A percentile compares a stretch with the other conserved stretches of the same genome.
Conservation (phyloP, 2,888 invertebrate genomes). For the Diarsia rubi region DNA sequence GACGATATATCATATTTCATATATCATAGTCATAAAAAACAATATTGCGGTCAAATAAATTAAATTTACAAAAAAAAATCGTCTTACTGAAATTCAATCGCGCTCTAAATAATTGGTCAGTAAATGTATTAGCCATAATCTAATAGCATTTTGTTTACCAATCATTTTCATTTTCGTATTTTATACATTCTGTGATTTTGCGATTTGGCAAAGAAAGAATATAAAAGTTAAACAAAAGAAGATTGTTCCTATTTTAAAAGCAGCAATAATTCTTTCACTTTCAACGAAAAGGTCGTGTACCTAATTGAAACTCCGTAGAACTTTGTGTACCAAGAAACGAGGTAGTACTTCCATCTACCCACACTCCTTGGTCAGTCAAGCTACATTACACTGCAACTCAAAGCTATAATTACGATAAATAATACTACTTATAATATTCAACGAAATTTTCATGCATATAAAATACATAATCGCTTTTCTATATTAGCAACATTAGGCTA, state of each 20-base stretch:
- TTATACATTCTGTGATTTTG: not conserved
- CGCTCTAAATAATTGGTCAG: constrained; percentile 5
- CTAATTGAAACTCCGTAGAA: not conserved
- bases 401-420: constrained; percentile 49
- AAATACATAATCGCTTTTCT: constrained; percentile 55
- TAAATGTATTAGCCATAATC: not conserved
- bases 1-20: no score
- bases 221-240: not conserved
- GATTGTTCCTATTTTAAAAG: not conserved
- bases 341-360: constrained; percentile 49
- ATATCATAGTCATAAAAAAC: no score
- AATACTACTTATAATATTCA: constrained; percentile 38
- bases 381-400: constrained; percentile 14
- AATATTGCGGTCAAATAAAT: not conserved
- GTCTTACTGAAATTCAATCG: not conserved
- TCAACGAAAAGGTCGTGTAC: not conserved
- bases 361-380: constrained; percentile 34
- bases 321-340: not conserved
- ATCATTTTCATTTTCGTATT: not conserved
- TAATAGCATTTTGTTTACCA: not conserved
- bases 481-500: constrained; percentile 44
- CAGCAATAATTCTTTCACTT: not conserved
- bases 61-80: not conserved
- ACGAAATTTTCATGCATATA: constrained; percentile 55
- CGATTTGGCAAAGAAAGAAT: not conserved